These are phyloP conservation scores for Macrotrachela quadricornifera DNA, from an alignment of 1,140 invertebrate genomes.

Conservation along the genomic window DNA sequence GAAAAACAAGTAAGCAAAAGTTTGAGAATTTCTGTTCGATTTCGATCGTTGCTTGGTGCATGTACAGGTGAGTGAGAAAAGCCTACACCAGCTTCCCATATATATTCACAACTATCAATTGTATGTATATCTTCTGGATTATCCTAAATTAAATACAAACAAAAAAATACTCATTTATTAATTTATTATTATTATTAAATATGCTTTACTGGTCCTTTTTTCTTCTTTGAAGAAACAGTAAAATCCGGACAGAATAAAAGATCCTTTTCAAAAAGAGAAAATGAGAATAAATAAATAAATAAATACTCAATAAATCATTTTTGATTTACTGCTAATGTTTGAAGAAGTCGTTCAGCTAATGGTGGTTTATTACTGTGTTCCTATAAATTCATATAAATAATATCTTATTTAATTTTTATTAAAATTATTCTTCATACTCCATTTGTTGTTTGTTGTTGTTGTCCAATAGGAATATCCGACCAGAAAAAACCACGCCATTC, in stretches of 20 bases:
- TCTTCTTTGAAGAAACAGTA: constrained; percentile 51
- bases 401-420: neutral
- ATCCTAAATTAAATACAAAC: neutral
- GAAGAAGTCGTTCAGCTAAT: constrained; percentile 14
- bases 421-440: neutral
- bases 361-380: no score
- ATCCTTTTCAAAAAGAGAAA: constrained; percentile 37
- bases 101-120: constrained; percentile 95
- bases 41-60: constrained; percentile 55
- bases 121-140: constrained; percentile 24
- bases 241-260: constrained; percentile 96
- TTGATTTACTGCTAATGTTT: constrained; percentile 25
- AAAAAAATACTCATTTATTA: neutral
- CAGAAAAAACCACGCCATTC: constrained; percentile 98
- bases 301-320: constrained; percentile 10
- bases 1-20: constrained; percentile 83
- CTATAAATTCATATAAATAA: neutral
- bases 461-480: constrained; percentile 57
- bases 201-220: constrained; percentile 38
- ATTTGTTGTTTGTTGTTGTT: no score
- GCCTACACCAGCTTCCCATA: constrained; percentile 97
- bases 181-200: constrained; percentile 9
- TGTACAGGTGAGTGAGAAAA: constrained; percentile 72
- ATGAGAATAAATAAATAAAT: constrained; percentile 9
- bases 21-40: constrained; percentile 76